Conservation (phyloP, 2,888 invertebrate species). For the Coronaproctus castanopsis region DNA sequence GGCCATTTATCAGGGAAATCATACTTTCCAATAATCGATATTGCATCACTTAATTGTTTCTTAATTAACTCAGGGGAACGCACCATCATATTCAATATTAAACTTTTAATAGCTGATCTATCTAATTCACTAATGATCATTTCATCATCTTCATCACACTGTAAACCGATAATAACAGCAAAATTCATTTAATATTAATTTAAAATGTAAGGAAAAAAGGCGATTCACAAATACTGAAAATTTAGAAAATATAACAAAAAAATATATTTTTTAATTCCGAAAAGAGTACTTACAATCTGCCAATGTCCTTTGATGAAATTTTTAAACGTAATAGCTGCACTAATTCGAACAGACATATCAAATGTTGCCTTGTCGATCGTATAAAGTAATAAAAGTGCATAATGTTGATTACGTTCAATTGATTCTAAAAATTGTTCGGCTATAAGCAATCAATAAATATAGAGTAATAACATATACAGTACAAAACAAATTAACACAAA, state of each 20-base stretch:
- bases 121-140: constrained; percentile 65
- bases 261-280: neutral
- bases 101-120: constrained; percentile 54
- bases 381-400: constrained; percentile 63
- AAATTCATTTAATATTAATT: constrained; percentile 18
- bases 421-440: constrained; percentile 83
- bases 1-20: constrained; percentile 98
- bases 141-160: constrained; percentile 45
- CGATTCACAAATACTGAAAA: neutral
- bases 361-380: constrained; percentile 64
- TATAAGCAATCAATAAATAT: constrained; percentile 28
- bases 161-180: neutral
- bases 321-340: constrained; percentile 75
- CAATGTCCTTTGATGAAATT: constrained; percentile 93
- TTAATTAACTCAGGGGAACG: constrained; percentile 76
- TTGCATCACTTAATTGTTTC: constrained; percentile 84
- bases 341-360: constrained; percentile 61
- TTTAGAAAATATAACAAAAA: neutral
- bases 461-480: neutral
- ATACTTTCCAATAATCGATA: constrained; percentile 84
- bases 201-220: neutral
- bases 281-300: constrained; percentile 45
- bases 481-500: no score
- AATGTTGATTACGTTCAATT: constrained; percentile 76
- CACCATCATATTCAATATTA: constrained; percentile 82